Evolutionary conservation across 2,113 vertebrate species (phyloP), one percentile per base, ranked within the genome.

Genomic region (Galeopterus variegatus): DNA sequence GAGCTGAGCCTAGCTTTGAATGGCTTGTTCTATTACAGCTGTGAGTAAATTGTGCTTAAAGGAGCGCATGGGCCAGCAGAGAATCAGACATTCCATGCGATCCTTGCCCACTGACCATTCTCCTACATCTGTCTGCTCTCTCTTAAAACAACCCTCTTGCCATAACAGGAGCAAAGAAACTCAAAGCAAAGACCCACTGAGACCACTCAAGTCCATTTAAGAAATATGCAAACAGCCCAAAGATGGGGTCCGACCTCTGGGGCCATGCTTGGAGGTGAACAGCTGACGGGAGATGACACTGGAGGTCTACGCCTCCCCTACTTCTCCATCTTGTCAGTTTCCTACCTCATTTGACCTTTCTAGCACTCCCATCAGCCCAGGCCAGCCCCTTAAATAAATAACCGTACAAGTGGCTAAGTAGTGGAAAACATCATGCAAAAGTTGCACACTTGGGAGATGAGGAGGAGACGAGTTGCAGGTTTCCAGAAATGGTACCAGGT

Each of bases 321-420:
- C 58, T 5, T 48, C n/a, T 5, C 36, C n/a, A 1, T 8, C 70
- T 50, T 3, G n/a, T 6, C 19, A 5, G 75, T 90, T 65, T 94
- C 76, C 93, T 14, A 64, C 93, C 85, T 95, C 36, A 0, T 14
- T 6, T 96, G 90, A 92, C 82, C 94, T 93, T 56, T 19, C 90
- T 21, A 76, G 72, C 69, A 24, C 17, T 24, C 75, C 28, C 36
- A 8, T 21, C 33, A 12, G 65, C 9, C 45, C 21, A 2, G 28
- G 65, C 84, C 62, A 77, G 33, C 77, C 85, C 90, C 81, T 64
- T 72, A 95, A 96, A 96, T 88, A 96, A 90, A 96, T 88, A 96
- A 90, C n/a, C 14, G 23, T 24, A 81, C 94, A 83, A 83, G 88
- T 13, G 48, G 79, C 87, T 28, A 50, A 50, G 54, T 1, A 8